Evolutionary conservation across 1,140 invertebrate genomes (phyloP).

Genomic region (Diorhabda elongata): DNA sequence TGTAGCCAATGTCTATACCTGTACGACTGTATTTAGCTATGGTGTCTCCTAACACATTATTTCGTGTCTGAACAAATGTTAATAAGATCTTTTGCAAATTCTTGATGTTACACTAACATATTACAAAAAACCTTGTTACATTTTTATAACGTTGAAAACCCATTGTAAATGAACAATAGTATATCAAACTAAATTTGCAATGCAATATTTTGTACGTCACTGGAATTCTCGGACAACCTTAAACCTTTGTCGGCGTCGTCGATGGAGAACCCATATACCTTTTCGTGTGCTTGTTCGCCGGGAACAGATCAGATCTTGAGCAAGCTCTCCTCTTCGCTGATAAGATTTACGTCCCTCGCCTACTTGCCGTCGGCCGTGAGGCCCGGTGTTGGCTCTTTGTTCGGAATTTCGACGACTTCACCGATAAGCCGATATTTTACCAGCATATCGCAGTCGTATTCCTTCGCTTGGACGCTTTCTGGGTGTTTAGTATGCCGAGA

Average conservation of each 20-base stretch:
- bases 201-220: neutral
- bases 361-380: slow-evolving; percentile 7
- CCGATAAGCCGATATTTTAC: slow-evolving; percentile 14
- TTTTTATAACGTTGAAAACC: too few relatives aligned
- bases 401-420: slow-evolving; percentile 13
- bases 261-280: slow-evolving; percentile 10
- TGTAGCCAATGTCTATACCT: too few relatives aligned
- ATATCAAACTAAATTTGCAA: too few relatives aligned
- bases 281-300: slow-evolving; percentile 10
- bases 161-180: too few relatives aligned
- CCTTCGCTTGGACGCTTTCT: neutral
- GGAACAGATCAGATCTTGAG: slow-evolving; percentile 2
- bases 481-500: slow-evolving; percentile 12
- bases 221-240: slow-evolving; percentile 7
- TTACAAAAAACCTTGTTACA: too few relatives aligned
- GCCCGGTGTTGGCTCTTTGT: slow-evolving; percentile 6
- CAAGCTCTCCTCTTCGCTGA: neutral
- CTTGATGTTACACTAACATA: too few relatives aligned
- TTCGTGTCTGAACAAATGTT: too few relatives aligned
- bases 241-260: slow-evolving; percentile 4
- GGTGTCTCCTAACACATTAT: too few relatives aligned
- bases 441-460: neutral
- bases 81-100: too few relatives aligned
- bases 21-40: too few relatives aligned
- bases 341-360: slow-evolving; percentile 14